Evolutionary conservation across 1,140 invertebrate genomes (phyloP), one percentile per base, ranked within the genome.

Genomic region (Sminthurinus signatus): DNA sequence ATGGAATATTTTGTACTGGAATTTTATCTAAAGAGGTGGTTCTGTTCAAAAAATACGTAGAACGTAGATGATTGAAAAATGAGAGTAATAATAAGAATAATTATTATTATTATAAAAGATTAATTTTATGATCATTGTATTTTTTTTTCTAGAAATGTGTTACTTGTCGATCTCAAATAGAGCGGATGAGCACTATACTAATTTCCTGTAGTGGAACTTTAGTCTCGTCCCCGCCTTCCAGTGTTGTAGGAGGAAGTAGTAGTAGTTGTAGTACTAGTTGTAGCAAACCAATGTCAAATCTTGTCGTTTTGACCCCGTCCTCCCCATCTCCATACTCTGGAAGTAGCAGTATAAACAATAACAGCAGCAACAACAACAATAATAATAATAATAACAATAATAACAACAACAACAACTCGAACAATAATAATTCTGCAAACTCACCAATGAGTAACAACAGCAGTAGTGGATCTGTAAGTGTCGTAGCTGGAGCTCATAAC

Each of bases 141-240:
- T n/a, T n/a, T n/a, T n/a, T n/a, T n/a, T n/a, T n/a, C n/a, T n/a
- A 95, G 80, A 97, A 96, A 79, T 98, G 94, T 81, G 90, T 96
- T 1, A 85, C 92, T 73, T 98, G 94, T 76, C 82, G 93, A 67
- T 84, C 88, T 10, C 88, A 89, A 73, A 93, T 96, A 73, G 89
- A 90, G 66, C 83, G 85, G 73, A 85, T 87, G 76, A 76, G 85
- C 54, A 83, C 83, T 15, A 84, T 86, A 73, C 83, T 83, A 25
- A 81, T 88, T 2, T 90, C 88, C 65, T 84, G 82, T 70, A n/a
- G n/a, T 36, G 84, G 84, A 5, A 68, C 61, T 60, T 29, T 32
- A n/a, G 2, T 12, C 10, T 10, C 4, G 23, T 14, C 21, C 55
- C 21, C 25, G 8, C 17, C 32, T 44, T n/a, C n/a, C n/a, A n/a